Evolutionary conservation across 2,113 vertebrate genomes (phyloP), one percentile per base, ranked within the genome.

Genomic region (Vicugna pacos): DNA sequence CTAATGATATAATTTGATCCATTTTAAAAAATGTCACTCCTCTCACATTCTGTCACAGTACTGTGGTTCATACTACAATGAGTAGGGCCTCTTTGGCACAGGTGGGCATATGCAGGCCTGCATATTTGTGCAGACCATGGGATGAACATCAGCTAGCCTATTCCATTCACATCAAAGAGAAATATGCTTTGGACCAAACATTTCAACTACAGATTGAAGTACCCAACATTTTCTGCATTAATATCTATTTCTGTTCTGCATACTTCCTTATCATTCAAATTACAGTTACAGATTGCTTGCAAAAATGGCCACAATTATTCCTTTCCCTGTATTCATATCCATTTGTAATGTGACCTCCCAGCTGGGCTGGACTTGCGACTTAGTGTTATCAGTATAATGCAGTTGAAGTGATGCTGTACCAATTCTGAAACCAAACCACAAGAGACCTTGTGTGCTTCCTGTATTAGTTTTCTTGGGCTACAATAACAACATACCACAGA

Each of bases 261-360:
- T 24, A 15, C 35, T 79, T 87, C 58, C 65, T 92, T 87, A 50
- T 28, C 62, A 88, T 58, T 96, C 30, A 69, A 84, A 84, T 90
- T 52, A 91, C 14, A n/a, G 52, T 88, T 77, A 80, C 64, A 94
- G 22, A 60, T 12, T 82, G 15, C 48, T 92, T 91, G 9, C 22
- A 72, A 83, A 82, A 75, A 83, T n/a, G 69, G 20, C 67, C 8
- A 82, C 54, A 94, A 77, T 94, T 95, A 83, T 67, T 89, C 20
- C 56, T 16, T 7, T 95, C 28, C 11, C 20, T 94, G 20, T n/a
- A 82, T 81, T n/a, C 9, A 81, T 54, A 85, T 10, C 62, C 22
- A 77, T 62, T 54, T 56, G 8, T 67, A 81, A 96, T 38, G 8
- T 16, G 35, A 73, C 48, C 80, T 76, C 72, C 85, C 84, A 80